Base-by-base conservation (phyloP, 2,888 invertebrate species). In the Trichopoda pennipes region DNA sequence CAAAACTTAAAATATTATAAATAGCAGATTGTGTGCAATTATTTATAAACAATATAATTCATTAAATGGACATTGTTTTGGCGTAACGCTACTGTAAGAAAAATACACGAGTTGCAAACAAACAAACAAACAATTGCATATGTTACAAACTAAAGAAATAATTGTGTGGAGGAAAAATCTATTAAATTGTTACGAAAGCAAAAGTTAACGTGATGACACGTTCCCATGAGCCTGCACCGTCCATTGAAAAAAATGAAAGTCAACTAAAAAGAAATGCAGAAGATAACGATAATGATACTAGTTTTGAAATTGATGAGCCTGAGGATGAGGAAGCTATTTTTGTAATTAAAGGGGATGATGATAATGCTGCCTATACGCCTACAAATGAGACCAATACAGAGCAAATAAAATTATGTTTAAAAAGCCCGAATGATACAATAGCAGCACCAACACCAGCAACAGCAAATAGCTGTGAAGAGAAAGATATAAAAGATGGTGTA, bases 241-340 rank as follows among this genome's bases (percentile, higher is more conserved):
- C 80, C 69, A 76, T 76, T 19, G 73, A 68, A 17, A 73, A 73
- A 73, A 73, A 79, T 21, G 61, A 66, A 68, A 58, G 10, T 68
- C 64, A 86, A 61, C 12, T 72, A 14, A 64, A 75, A 16, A 53
- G 16, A 35, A 76, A 70, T 51, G 64, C 49, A 17, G 76, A 70
- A 28, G 68, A 35, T 28, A 85, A 87, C 49, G 87, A 88, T 73
- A 88, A 85, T 78, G 87, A 88, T 80, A 88, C 87, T 64, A 90
- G 89, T 77, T 89, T 89, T 51, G 89, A 90, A 70, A 87, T 89
- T 79, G 88, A 90, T 60, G 87, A 87, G 14, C 82, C 84, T n/a
- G 87, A 87, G 17, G 87, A 87, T 56, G 86, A 86, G 44, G 85
- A 85, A 56, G 72, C 81, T 28, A 76, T 84, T 58, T 84, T 81